These are phyloP conservation scores for Linepithema humile DNA, from an alignment of 1,140 invertebrate species.

Conservation along the genomic window DNA sequence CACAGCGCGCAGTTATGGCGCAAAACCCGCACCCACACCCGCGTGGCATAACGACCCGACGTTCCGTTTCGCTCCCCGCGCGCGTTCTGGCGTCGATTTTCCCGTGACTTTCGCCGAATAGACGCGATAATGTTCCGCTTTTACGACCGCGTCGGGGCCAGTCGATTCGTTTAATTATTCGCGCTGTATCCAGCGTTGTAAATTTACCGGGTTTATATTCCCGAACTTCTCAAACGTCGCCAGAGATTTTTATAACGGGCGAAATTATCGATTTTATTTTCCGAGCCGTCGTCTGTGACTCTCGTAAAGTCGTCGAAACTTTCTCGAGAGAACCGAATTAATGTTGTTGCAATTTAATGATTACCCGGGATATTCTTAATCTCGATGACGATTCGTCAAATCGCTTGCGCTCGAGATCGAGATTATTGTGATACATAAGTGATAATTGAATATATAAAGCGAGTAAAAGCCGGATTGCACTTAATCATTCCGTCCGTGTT, in stretches of 20 bases:
- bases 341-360: conserved; percentile 24
- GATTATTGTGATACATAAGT: neutral
- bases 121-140: conserved; percentile 59
- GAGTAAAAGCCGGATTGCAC: too few species aligned
- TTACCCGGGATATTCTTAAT: neutral
- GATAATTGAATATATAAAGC: too few species aligned
- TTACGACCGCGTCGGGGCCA: conserved; percentile 34
- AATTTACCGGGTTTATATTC: conserved; percentile 41
- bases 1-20: neutral
- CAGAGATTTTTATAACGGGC: conserved; percentile 19
- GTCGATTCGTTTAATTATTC: conserved; percentile 64
- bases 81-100: conserved; percentile 24
- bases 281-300: conserved; percentile 11
- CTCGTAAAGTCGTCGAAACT: conserved; percentile 41
- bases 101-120: conserved; percentile 43
- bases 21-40: neutral
- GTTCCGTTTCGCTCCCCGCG: neutral
- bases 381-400: neutral
- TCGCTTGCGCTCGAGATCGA: neutral
- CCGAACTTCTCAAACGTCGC: conserved; percentile 20
- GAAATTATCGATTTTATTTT: conserved; percentile 44
- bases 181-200: neutral
- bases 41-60: conserved; percentile 44
- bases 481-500: too few species aligned
- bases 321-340: neutral